Evolutionary conservation across 37 sponge, comb jelly and placozoan genomes (phyloP), one percentile per base, ranked within the genome.

Genomic region (Tethya wilhelma): DNA sequence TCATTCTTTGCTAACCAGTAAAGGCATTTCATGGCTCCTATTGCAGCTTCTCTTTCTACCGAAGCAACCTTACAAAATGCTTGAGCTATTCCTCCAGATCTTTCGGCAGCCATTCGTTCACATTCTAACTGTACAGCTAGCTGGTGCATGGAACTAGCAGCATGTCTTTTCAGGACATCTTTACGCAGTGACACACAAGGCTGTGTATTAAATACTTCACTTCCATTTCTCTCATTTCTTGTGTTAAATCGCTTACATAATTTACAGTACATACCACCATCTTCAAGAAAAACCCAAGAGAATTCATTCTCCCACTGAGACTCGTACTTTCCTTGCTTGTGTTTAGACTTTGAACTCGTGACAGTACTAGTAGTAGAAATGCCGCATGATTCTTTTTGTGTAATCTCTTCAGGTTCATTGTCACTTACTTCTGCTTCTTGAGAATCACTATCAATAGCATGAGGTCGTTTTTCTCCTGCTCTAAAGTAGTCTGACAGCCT

Each of bases 1-100:
- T 84, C 84, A n/a, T 84, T 56, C 31, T 84, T 84, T 22, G 45
- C n/a, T 28, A 84, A 68, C 84, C 84, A 84, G 69, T 85, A 85
- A 17, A 85, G 62, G 64, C 78, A 77, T 55, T 85, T 85, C 44
- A 59, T 38, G 26, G 75, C 63, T n/a, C 78, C 85, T 41, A 77
- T 69, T n/a, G 34, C 44, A 12, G 85, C 85, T 62, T 77, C 55
- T 57, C 60, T 69, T 45, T 77, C 45, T 34, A 36, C 25, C 32
- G 53, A 40, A 14, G 60, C 75, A 9, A 37, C 45, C 74, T 85
- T 38, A 25, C 55, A 37, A 22, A 85, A 56, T 29, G 78, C 78
- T 44, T 43, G 34, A 30, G n/a, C 33, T 28, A 85, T 68, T 4
- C 71, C 85, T 26, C 85, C 64, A 62, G 41, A 37, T 69, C 7